Base-by-base conservation (phyloP, 2,888 invertebrate species). In the Mythimna albipuncta region DNA sequence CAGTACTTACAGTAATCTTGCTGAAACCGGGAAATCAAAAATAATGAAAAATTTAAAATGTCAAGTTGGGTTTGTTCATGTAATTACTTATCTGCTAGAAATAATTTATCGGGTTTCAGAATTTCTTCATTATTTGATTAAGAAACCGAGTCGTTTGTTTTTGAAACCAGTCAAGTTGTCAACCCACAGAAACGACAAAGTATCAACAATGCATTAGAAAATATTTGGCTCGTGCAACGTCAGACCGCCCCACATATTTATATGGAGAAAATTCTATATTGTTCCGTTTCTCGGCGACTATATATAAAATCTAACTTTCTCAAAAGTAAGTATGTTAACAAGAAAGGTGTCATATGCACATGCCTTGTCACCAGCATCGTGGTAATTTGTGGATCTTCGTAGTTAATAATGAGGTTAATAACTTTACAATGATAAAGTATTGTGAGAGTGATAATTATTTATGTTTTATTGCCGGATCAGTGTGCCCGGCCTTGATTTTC, bases 401-500 rank as follows among this genome's bases (percentile, higher is more conserved):
- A 52, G 54, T 59, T 66, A 44, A 64, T 79, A 82, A 63, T 38
- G 54, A 70, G 70, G 80, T 66, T 81, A 81, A 79, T 68, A 55
- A 64, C 66, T 63, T 58, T 59, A 66, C 57, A 61, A 72, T 74
- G 69, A 64, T 73, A 67, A 70, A 75, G 64, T 66, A 71, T 75
- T 75, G 71, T 80, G 75, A 68, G 68, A 75, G 67, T 70, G 74
- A 82, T 73, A 71, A 75, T 80, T 71, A 69, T 83, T 71, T 80
- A 69, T 74, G 64, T 72, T 81, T 79, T 83, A 81, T 83, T 71
- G 81, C 75, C 72, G 59, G 71, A 67, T 80, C 61, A 80, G 81
- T 72, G 62, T 69, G 59, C 68, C 13, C 61, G 83, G 52, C 81
- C 83, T 83, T 79, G 54, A 75, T 83, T 83, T 69, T 66, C 68